phyloP scores from a whole-genome alignment of 2,888 invertebrate genomes.

The Sminthurinus aureus region DNA sequence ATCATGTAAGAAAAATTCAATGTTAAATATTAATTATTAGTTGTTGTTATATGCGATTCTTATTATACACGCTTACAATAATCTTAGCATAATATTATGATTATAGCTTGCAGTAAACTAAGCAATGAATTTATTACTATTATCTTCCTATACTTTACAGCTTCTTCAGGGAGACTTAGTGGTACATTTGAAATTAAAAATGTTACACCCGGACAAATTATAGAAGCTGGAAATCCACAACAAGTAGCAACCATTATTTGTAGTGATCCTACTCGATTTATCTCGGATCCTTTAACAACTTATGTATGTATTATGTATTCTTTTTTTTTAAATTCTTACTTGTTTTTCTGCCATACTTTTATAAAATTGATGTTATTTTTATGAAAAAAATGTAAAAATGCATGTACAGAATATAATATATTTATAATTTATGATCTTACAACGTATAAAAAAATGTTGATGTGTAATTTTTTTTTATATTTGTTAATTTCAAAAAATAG shows the following conservation, averaged over 20 bases:
- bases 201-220: constrained; percentile 5
- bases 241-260: constrained; percentile 31
- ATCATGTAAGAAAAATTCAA: not conserved
- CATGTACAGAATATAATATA: too few relatives aligned
- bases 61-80: not conserved
- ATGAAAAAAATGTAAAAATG: too few relatives aligned
- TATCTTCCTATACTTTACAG: not conserved
- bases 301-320: constrained; percentile 3
- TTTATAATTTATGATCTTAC: not conserved
- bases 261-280: constrained; percentile 16
- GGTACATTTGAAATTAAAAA: not conserved
- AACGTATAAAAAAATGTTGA: constrained; percentile 4
- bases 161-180: not conserved
- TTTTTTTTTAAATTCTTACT: not conserved
- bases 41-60: too few relatives aligned
- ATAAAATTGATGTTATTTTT: not conserved
- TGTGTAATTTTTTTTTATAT: not conserved
- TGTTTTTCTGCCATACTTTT: not conserved
- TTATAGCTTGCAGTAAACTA: too few relatives aligned
- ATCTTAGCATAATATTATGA: too few relatives aligned
- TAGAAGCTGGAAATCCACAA: constrained; percentile 15
- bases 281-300: constrained; percentile 15
- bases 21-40: too few relatives aligned
- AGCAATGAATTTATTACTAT: not conserved
- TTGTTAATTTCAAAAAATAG: not conserved